Evolutionary conservation across 1,140 invertebrate genomes (phyloP).

Genomic region (Aleiodes sp.): DNA sequence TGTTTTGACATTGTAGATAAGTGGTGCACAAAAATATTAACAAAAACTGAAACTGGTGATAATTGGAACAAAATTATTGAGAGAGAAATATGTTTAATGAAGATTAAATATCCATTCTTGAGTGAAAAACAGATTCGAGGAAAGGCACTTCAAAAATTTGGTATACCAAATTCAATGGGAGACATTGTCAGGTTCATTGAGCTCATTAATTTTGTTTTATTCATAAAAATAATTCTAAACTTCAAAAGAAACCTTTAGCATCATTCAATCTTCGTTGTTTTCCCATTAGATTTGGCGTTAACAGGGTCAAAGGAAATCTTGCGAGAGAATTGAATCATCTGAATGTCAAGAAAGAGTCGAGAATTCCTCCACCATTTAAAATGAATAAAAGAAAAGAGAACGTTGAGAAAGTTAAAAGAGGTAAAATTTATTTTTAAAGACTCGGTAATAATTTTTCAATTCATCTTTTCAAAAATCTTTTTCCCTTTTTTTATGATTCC

Average conservation of each 20-base stretch:
- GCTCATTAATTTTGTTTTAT: not conserved
- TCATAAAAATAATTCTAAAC: not conserved
- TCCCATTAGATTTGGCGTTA: not conserved
- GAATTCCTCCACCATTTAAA: not conserved
- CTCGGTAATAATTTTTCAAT: not conserved
- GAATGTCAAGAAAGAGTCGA: not conserved
- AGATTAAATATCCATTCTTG: slow-evolving; percentile 36
- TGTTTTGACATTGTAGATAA: slow-evolving; percentile 28
- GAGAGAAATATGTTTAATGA: slow-evolving; percentile 20
- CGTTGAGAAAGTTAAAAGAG: not conserved
- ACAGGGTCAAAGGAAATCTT: not conserved
- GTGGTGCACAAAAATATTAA: slow-evolving; percentile 10
- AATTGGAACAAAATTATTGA: slow-evolving; percentile 27
- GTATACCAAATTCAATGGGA: slow-evolving; percentile 35
- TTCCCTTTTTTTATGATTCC: not conserved
- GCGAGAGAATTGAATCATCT: not conserved
- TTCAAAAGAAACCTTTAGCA: not conserved
- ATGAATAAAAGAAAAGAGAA: not conserved
- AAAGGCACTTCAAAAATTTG: slow-evolving; percentile 33
- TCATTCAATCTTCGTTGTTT: not conserved
- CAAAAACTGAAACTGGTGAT: not conserved
- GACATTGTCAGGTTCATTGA: slow-evolving; percentile 26
- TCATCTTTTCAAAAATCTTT: no score
- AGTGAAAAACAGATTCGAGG: slow-evolving; percentile 33
- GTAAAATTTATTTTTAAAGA: not conserved